phyloP scores from a whole-genome alignment of 2,888 invertebrate genomes.

The Luperina nickerlii region DNA sequence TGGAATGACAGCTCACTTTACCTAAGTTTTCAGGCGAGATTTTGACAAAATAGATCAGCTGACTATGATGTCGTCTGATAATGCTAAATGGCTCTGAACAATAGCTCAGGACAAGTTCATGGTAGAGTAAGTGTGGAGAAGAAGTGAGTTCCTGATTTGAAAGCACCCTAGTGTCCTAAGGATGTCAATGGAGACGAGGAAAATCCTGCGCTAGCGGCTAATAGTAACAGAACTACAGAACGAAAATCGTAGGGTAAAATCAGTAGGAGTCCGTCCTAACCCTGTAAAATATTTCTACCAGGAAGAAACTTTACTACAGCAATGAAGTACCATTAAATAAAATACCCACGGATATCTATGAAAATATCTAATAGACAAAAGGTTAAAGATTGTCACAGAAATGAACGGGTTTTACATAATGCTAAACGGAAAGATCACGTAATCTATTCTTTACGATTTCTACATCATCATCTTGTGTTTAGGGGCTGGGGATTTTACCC shows the following conservation, averaged over 20 bases:
- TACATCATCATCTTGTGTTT: neutral
- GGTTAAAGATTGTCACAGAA: neutral
- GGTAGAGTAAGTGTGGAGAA: neutral
- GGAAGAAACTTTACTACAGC: neutral
- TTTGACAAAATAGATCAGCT: neutral
- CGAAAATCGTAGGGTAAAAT: too few relatives aligned
- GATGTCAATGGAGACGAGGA: neutral
- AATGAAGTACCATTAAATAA: neutral
- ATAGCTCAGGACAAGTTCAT: neutral
- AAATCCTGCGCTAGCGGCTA: neutral
- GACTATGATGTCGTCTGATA: neutral
- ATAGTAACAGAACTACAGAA: neutral
- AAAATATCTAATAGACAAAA: neutral
- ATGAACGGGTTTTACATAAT: slow-evolving; percentile 10
- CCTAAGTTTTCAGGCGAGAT: neutral
- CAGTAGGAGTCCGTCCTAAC: too few relatives aligned
- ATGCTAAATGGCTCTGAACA: neutral
- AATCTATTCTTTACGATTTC: neutral
- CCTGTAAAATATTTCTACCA: neutral
- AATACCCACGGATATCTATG: neutral
- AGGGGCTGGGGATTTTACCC: slow-evolving; percentile 2
- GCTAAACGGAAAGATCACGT: neutral
- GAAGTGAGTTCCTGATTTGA: neutral
- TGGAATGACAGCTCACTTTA: neutral
- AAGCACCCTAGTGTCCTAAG: neutral